phyloP scores from a whole-genome alignment of 2,113 vertebrate species.

The Pimephales promelas region DNA sequence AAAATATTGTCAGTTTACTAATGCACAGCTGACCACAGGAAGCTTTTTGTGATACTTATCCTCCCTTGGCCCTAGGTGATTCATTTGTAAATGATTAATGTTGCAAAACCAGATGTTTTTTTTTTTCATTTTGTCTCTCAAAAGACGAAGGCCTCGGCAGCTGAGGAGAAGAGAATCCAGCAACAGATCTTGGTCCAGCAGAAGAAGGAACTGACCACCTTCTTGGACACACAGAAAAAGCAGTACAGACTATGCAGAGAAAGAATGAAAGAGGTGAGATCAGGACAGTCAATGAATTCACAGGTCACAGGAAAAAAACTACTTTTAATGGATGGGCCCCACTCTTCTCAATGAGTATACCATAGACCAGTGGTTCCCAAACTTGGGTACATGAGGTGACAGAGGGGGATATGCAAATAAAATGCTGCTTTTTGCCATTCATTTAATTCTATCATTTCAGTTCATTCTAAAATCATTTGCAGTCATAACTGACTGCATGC shows the following conservation, averaged over 20 bases:
- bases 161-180: conserved; percentile 98
- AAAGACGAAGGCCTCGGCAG: conserved; percentile 88
- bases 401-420: too few relatives aligned
- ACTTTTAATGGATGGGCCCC: not conserved
- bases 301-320: not conserved
- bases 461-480: too few relatives aligned
- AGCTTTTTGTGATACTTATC: not conserved
- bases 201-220: conserved; percentile 98
- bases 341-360: not conserved
- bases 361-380: too few relatives aligned
- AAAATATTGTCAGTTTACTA: not conserved
- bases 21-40: not conserved
- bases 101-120: not conserved
- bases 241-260: conserved; percentile 99
- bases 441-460: too few relatives aligned
- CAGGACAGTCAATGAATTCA: not conserved
- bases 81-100: not conserved
- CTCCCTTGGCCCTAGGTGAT: not conserved
- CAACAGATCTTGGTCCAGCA: conserved; percentile 98
- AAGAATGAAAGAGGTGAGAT: conserved; percentile 94
- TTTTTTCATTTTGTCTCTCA: conserved; percentile 23
- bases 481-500: too few relatives aligned
- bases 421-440: too few relatives aligned
- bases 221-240: conserved; percentile 98
- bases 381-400: too few relatives aligned